Base-by-base conservation (phyloP, 2,888 invertebrate species). In the Drosophila paranaensis region DNA sequence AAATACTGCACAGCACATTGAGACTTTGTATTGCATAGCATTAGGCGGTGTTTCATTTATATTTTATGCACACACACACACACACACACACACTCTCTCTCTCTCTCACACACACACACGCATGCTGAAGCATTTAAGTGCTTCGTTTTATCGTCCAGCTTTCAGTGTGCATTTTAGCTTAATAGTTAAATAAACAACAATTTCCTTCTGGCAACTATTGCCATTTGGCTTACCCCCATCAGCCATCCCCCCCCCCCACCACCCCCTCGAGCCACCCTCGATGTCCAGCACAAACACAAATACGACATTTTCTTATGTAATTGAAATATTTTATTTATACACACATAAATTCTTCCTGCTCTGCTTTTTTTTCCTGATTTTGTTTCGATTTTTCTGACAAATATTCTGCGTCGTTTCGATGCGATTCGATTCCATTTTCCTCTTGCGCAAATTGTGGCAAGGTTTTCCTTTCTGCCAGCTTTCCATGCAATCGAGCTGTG, bases 151-250 rank as follows among this genome's bases (percentile, higher is more conserved):
- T 75, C 43, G 68, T 75, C 60, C 74, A 60, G 79, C 45, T 56
- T 46, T 53, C 61, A 60, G 79, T 88, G 69, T 88, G 88, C 88
- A 82, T 64, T 88, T 85, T 68, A 69, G 81, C 81, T 88, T 82
- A 88, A 83, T 88, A 83, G 82, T 88, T 77, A 88, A 88, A 86
- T 88, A 88, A 85, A 85, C 88, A 85, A 58, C 82, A 73, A 73
- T 77, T 82, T 82, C 82, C 77, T 77, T 88, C 62, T 71, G 74
- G 60, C 87, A 75, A 56, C 69, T 55, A 63, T 64, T 69, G 60
- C 62, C 69, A 79, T 69, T 78, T 61, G 57, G 74, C 67, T 64
- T 71, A 66, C 64, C 79, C 27, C 45, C 25, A 62, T 27, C 43
- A 0, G 2, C 0, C 30, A 33, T 0, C 42, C 27, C 35, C 33